These are phyloP conservation scores for Bombyx mandarina DNA, from an alignment of 1,140 invertebrate genomes.

Conservation along the genomic window DNA sequence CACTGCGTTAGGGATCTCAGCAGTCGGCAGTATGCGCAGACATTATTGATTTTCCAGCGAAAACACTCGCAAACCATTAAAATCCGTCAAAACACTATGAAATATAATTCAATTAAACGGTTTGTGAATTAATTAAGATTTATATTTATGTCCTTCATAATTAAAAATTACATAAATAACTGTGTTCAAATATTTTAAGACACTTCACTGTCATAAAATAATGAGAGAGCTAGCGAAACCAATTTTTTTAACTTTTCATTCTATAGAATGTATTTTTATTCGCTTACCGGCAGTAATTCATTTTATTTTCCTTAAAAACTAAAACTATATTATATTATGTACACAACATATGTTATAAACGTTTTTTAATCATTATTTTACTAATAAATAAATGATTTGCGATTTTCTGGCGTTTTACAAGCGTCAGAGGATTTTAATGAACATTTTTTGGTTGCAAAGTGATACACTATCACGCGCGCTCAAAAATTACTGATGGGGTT, in stretches of 20 bases:
- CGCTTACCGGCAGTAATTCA: conserved; percentile 22
- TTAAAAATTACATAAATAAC: neutral
- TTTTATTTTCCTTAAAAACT: conserved; percentile 13
- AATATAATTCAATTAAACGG: neutral
- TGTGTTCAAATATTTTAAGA: conserved; percentile 1
- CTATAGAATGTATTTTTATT: neutral
- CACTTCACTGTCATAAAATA: conserved; percentile 1
- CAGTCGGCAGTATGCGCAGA: conserved; percentile 37
- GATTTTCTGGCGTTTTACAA: conserved; percentile 21
- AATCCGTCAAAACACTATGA: neutral
- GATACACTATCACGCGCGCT: conserved; percentile 19
- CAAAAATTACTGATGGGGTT: conserved; percentile 23
- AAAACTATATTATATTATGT: conserved; percentile 10
- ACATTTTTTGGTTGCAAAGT: conserved; percentile 19
- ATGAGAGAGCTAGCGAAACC: neutral
- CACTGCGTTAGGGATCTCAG: neutral
- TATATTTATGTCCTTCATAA: neutral
- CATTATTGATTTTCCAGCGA: conserved; percentile 50
- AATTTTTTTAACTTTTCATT: neutral
- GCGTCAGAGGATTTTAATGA: conserved; percentile 17
- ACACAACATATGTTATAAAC: conserved; percentile 25
- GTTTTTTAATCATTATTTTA: conserved; percentile 18
- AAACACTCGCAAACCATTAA: neutral
- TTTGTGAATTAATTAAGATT: neutral
- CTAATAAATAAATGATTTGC: conserved; percentile 12